Evolutionary conservation across 92 coral and sea anemone genomes (phyloP), one percentile per base, ranked within the genome.

Genomic region (Porites divaricata): DNA sequence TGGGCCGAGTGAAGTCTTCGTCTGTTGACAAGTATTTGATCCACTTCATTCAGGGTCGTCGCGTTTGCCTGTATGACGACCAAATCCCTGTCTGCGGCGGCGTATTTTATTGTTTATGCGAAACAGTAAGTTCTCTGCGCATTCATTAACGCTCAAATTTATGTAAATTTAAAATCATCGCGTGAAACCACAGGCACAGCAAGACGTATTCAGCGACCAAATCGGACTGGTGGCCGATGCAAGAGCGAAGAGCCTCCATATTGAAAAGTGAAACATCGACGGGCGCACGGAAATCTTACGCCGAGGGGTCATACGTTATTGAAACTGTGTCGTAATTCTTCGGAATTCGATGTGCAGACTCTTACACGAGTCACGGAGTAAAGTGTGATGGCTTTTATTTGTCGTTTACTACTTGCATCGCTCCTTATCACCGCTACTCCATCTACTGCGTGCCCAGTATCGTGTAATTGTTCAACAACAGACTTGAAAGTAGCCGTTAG

Each of bases 391-490:
- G 86, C 79, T 49, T 82, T 73, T 21, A 56, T 24, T 68, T 26
- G 2, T 25, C 56, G 70, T 23, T 22, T 80, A 14, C 72, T 82
- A 71, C 62, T 61, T 72, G 24, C 58, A 41, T 22, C 76, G 26
- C 48, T 53, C 62, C 62, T 72, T 73, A 64, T 82, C 70, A 72
- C 65, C 56, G 71, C 21, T 19, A 12, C 66, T 73, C 62, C 70
- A 73, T 73, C 79, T 48, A 8, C 80, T 24, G 79, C 64, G 11
- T 89, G 92, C 62, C 92, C 92, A 70, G 13, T 2, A 20, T 72
- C 74, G 25, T 89, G 89, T 70, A 74, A 66, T 73, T 89, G 92
- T 24, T 58, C 59, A 2, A 17, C 81, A 67, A 79, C 26, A 17
- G 70, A 28, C 35, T 28, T 14, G 50, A 25, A 52, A 1, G 61